Evolutionary conservation across 2,113 vertebrate genomes (phyloP).

Genomic region (Origma solitaria): DNA sequence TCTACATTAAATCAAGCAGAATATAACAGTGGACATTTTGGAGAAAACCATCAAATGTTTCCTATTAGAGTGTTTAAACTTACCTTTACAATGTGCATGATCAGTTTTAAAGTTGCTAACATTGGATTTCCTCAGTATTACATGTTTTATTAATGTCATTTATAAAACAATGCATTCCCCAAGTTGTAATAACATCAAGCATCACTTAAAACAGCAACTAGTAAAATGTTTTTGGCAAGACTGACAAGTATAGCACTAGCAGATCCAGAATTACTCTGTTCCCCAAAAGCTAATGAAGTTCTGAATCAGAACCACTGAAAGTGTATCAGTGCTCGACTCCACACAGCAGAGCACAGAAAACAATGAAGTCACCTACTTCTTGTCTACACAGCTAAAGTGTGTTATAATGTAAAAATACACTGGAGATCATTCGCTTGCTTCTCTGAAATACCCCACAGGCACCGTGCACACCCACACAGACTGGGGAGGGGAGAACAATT

Average conservation of each 20-base stretch:
- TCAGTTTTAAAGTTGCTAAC: not conserved
- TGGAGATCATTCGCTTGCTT: not conserved
- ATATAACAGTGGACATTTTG: not conserved
- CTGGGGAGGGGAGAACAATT: not conserved
- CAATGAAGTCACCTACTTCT: not conserved
- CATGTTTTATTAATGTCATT: not conserved
- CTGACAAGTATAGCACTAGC: not conserved
- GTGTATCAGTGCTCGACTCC: not conserved
- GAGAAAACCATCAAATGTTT: not conserved
- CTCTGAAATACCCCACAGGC: not conserved
- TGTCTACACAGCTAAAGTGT: not conserved
- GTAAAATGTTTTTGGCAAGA: conserved; percentile 35
- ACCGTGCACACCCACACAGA: not conserved
- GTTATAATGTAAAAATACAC: not conserved
- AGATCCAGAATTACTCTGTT: not conserved
- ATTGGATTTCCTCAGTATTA: not conserved
- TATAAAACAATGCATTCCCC: conserved; percentile 14
- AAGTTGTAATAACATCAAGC: conserved; percentile 10
- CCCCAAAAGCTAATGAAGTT: conserved; percentile 24
- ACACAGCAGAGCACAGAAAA: not conserved
- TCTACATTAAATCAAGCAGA: not conserved
- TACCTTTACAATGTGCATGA: not conserved
- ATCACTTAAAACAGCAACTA: conserved; percentile 28
- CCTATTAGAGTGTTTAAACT: not conserved
- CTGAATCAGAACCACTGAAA: not conserved